Evolutionary conservation across 64 coral and sea anemone species (phyloP), one percentile per base, ranked within the genome.

Genomic region (Montipora capricornis): DNA sequence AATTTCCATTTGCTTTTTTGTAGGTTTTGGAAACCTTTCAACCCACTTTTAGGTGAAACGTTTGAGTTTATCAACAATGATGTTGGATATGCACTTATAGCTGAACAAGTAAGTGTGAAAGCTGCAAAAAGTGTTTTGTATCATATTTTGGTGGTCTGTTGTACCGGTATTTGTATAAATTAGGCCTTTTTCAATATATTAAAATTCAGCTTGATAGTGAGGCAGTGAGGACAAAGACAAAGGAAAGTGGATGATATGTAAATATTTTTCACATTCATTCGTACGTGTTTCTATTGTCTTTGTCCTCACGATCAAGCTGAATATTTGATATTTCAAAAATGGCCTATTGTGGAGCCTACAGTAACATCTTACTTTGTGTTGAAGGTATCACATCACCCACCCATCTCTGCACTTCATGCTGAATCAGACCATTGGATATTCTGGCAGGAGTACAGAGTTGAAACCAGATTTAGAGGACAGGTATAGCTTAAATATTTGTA

Each of bases 11-110:
- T 24, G 1, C 1, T 78, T 87, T 76, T 74, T 91, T 75, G 19
- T 86, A 99, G 97, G 77, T 99, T 99, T 79, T 96, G 97, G 94
- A 99, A 99, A 90, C 97, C 97, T 16, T 99, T 99, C 69, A 99
- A 99, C 49, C 97, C 97, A 52, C 62, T 99, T 70, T 88, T 99
- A 59, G 97, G 97, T 55, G 97, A 99, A 95, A 99, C 97, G 53
- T 99, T 99, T 94, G 97, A 99, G 49, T 99, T 92, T 84, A 94
- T 99, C n/a, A 96, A 99, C 45, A 75, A 89, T 78, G 95, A 96
- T 81, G 74, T 92, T 80, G 97, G 95, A 12, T 99, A 94, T 92
- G 89, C 92, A 47, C 69, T 99, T 71, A 80, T 99, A 19, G 95
- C 89, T 68, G 97, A 99, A 69, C 97, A 99, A 92, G 96, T 93